Percentiles rank a stretch among this genome's conserved stretches.
Evolutionary conservation across 2,797 vertebrate species (phyloP).

Genomic region (Propithecus deckenii): DNA sequence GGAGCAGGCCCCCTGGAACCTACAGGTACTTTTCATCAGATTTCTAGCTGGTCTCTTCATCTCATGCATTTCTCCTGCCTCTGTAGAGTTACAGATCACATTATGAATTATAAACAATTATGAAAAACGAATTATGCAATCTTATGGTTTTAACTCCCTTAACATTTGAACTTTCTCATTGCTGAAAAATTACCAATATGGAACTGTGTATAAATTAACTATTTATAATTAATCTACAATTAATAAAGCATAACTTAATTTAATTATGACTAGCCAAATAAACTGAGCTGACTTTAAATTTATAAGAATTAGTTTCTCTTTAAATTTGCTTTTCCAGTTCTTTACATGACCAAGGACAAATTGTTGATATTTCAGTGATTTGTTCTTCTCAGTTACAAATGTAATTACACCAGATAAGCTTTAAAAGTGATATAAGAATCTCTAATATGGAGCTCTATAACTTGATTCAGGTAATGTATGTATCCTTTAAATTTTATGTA

Average conservation of each 20-base stretch:
- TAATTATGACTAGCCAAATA: neutral
- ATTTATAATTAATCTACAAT: neutral
- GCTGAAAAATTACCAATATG: neutral
- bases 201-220: neutral
- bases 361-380: constrained; percentile 22
- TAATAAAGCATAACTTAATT: neutral
- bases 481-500: neutral
- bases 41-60: neutral
- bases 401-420: neutral
- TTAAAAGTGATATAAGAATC: neutral
- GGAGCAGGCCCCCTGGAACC: neutral
- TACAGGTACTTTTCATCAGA: neutral
- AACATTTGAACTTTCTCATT: neutral
- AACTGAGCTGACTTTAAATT: neutral
- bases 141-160: neutral
- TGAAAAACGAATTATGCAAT: neutral
- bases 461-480: neutral
- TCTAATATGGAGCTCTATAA: neutral
- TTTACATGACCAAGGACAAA: constrained; percentile 28
- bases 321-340: neutral
- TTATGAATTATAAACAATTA: neutral
- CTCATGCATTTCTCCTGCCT: neutral
- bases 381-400: constrained; percentile 43
- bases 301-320: neutral
- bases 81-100: neutral